Evolutionary conservation across 2,113 vertebrate species (phyloP), one percentile per base, ranked within the genome.

Genomic region (Gadus macrocephalus): DNA sequence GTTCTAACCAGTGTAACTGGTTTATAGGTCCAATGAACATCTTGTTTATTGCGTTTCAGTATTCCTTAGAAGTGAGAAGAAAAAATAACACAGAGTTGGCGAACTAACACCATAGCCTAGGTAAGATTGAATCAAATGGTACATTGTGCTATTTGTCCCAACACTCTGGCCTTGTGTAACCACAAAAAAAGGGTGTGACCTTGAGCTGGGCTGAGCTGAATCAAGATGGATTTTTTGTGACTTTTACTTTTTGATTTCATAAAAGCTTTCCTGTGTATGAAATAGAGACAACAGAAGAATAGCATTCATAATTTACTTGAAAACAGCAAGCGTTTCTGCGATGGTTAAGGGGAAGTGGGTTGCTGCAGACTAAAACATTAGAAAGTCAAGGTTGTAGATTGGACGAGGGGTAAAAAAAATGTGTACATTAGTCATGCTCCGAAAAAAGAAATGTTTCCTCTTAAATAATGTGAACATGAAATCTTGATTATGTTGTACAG

Each of bases 191-290:
- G 59, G 38, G 68, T 71, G 56, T 64, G 72, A 84, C 80, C 78
- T 65, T 15, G 0, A 66, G 77, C 72, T 73, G 9, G 2, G 11
- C 38, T 42, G 38, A 25, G 38, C 42, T 9, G 42, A 49, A 14
- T 49, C 55, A 14, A 68, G 35, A 81, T 81, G 76, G 83, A 75
- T 80, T 73, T 80, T 85, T 87, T 88, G 64, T 17, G 56, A 56
- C 81, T 75, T 81, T 78, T 70, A 78, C 69, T 81, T 83, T 73
- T 68, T 72, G 80, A 78, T 83, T 85, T 71, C 72, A 82, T 89
- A 88, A 90, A 88, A 88, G 88, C 85, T 86, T 89, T 88, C 80
- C 84, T 81, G 75, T 90, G 85, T 89, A 85, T 83, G 76, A 80
- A 77, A 89, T 77, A 74, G 71, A 83, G 77, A 78, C 69, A 83